These are phyloP conservation scores for Dromius quadrimaculatus DNA, from an alignment of 2,888 invertebrate species.

Conservation along the genomic window DNA sequence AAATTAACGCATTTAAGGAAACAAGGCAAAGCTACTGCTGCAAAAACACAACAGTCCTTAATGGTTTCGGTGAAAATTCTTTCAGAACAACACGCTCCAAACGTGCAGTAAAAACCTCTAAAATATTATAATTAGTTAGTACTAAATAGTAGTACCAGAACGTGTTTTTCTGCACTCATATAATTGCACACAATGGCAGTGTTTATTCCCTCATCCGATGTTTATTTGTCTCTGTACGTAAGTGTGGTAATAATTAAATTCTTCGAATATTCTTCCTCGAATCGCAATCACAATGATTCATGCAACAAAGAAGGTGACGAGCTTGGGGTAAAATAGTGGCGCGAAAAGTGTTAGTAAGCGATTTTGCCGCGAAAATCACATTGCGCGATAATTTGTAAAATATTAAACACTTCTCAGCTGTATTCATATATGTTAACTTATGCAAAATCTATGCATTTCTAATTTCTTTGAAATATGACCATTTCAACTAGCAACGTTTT, in stretches of 20 bases:
- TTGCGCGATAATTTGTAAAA: too few species aligned
- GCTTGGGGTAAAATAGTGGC: too few species aligned
- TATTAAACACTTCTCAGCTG: neutral
- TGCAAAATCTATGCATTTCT: slow-evolving; percentile 32
- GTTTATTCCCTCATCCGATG: slow-evolving; percentile 18
- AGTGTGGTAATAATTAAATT: too few species aligned
- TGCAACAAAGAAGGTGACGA: too few species aligned
- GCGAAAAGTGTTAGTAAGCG: too few species aligned
- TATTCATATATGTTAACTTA: neutral
- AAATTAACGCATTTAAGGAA: slow-evolving; percentile 37
- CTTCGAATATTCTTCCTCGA: too few species aligned
- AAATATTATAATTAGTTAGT: slow-evolving; percentile 33
- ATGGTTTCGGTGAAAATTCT: slow-evolving; percentile 34
- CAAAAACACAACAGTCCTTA: slow-evolving; percentile 15
- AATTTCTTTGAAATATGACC: slow-evolving; percentile 44
- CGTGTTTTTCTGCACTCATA: slow-evolving; percentile 24
- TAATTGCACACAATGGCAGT: slow-evolving; percentile 28
- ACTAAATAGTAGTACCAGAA: slow-evolving; percentile 27
- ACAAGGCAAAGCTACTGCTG: neutral
- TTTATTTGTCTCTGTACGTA: slow-evolving; percentile 14
- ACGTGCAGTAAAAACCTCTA: slow-evolving; percentile 28
- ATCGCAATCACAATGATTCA: too few species aligned
- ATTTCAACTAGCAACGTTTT: slow-evolving; percentile 23
- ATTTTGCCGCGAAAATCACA: too few species aligned
- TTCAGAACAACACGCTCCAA: slow-evolving; percentile 8